phyloP scores from a whole-genome alignment of 2,797 vertebrate species.

The Champsocephalus esox region DNA sequence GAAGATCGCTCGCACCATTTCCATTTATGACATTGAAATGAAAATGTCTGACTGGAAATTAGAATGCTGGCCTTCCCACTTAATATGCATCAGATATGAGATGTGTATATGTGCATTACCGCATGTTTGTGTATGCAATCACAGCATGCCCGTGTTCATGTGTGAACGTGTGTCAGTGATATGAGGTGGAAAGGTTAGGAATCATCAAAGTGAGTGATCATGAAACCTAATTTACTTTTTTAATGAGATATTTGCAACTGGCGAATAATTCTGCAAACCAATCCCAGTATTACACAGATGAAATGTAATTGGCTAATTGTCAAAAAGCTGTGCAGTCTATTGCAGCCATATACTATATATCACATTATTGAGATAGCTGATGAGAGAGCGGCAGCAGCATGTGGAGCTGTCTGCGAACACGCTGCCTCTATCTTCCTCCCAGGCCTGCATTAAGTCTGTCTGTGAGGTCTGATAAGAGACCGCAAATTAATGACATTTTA shows the following conservation, averaged over 20 bases:
- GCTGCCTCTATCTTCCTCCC: constrained; percentile 61
- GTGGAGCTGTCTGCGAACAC: constrained; percentile 52
- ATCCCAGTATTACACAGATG: constrained; percentile 58
- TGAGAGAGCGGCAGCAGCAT: constrained; percentile 56
- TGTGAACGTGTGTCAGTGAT: constrained; percentile 21
- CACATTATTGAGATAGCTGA: constrained; percentile 72
- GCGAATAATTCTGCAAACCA: constrained; percentile 59
- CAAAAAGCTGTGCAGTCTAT: constrained; percentile 53
- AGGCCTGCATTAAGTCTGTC: constrained; percentile 76
- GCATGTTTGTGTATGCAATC: constrained; percentile 27
- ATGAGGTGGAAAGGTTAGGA: constrained; percentile 45
- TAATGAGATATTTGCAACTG: constrained; percentile 76
- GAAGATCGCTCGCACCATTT: constrained; percentile 8
- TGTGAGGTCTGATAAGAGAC: constrained; percentile 78
- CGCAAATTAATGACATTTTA: constrained; percentile 82
- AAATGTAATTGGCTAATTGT: constrained; percentile 79
- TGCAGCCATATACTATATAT: constrained; percentile 47
- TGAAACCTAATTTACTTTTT: constrained; percentile 76
- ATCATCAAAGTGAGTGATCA: constrained; percentile 63
- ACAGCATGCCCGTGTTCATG: constrained; percentile 7
- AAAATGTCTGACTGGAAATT: constrained; percentile 48
- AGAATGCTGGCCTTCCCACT: constrained; percentile 12
- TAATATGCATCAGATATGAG: constrained; percentile 44
- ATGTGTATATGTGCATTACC: constrained; percentile 12
- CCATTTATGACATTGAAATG: constrained; percentile 46